Evolutionary conservation across 2,113 vertebrate genomes (phyloP).

Genomic region (Nyctereutes procyonoides): DNA sequence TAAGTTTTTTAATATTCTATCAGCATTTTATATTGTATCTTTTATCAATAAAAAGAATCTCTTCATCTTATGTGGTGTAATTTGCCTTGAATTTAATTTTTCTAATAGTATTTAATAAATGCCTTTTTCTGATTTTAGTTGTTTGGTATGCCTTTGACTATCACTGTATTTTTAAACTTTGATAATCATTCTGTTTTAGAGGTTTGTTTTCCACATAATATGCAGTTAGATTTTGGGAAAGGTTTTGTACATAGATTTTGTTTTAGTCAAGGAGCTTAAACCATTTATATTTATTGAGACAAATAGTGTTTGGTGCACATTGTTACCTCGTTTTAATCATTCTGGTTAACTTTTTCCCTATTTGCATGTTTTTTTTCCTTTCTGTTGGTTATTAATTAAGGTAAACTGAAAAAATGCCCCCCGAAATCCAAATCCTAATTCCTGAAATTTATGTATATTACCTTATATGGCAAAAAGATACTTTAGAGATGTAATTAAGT

Average conservation of each 20-base stretch:
- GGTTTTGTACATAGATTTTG: background rate
- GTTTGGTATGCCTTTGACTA: background rate
- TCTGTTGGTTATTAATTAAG: background rate
- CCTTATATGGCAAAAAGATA: background rate
- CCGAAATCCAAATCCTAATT: background rate
- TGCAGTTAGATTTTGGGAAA: background rate
- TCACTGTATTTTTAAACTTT: background rate
- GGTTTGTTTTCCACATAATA: background rate
- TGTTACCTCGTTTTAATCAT: background rate
- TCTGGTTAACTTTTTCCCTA: background rate
- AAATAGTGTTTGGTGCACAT: background rate
- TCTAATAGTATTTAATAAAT: background rate
- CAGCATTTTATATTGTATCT: background rate
- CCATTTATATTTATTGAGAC: background rate
- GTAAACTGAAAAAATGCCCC: background rate
- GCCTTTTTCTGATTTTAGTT: background rate
- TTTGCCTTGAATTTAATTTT: constrained; percentile 30
- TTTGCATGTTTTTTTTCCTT: background rate
- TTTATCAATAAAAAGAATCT: constrained; percentile 44
- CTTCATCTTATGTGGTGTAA: background rate
- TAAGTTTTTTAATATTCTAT: background rate
- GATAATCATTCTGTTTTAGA: background rate
- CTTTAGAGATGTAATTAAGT: background rate
- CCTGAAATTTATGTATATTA: background rate
- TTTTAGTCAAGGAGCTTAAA: background rate